Evolutionary conservation across 2,888 invertebrate genomes (phyloP), one percentile per base, ranked within the genome.

Genomic region (Drosophila ustulata): DNA sequence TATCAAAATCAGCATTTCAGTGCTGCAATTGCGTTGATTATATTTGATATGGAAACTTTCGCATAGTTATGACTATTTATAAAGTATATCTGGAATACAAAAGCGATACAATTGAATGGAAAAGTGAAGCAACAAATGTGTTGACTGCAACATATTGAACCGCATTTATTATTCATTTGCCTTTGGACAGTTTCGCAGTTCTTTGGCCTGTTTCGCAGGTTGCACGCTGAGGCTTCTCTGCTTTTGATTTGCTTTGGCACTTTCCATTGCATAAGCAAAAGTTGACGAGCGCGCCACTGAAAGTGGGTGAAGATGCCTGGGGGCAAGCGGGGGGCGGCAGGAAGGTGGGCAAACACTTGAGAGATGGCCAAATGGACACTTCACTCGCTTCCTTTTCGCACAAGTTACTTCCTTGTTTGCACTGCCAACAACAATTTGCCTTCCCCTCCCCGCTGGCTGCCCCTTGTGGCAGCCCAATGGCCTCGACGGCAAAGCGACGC

Each of bases 261-360:
- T 86, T 86, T 82, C 84, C 86, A 86, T 82, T 86, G 81, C 86
- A 83, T 82, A 86, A 82, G 83, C 75, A 78, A 69, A 69, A 82
- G 78, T n/a, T n/a, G n/a, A n/a, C n/a, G n/a, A n/a, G n/a, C n/a
- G n/a, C n/a, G n/a, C n/a, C n/a, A n/a, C 82, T 86, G 57, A 69
- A 79, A 75, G 65, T 70, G 68, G 66, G 80, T 75, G 77, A 77
- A 77, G 72, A 55, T 67, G 63, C 51, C 37, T 6, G 26, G 43
- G 8, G 9, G 58, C 3, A 5, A 18, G n/a, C 13, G 18, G 32
- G 7, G 13, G 53, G 47, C 26, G 47, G 61, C 63, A n/a, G n/a
- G n/a, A n/a, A n/a, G 51, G 52, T 65, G 51, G 59, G 39, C 75
- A 63, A 68, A 62, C 65, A 75, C 68, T 78, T 68, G 56, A 68